Evolutionary conservation across 2,888 invertebrate genomes (phyloP), one percentile per base, ranked within the genome.

Genomic region (Osedax fenrisi): DNA sequence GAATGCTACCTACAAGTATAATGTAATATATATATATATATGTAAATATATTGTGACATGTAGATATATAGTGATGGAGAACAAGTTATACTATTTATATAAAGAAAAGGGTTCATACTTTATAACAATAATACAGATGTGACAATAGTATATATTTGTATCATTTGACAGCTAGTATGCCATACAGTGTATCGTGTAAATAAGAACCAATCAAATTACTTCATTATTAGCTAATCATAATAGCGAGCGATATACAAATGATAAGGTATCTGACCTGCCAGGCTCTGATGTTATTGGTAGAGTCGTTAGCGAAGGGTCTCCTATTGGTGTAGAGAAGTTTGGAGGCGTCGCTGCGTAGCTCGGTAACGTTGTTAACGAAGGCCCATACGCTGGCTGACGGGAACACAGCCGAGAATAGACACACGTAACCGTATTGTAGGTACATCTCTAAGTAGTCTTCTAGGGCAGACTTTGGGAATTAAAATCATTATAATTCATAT

Each of bases 381-480:
- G 90, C 90, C 86, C 89, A 90, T 77, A 90, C 86, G 0, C 90
- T 89, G 0, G 90, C 90, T 79, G 90, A 86, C 0, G 91, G 90
- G 79, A 90, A 90, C 3, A 90, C 90, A 0, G 90, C 89, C 2
- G 90, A 90, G 83, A 91, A 91, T 22, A 91, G 85, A 77, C 90
- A 89, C 2, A 90, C 90, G 83, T 90, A 90, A 68, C 91, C 90
- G 81, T 90, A 90, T 84, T 91, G 91, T 71, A 90, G 88, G 83
- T 89, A 90, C 84, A 91, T 87, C 84, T 90, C 90, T 79, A 90
- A 84, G 82, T 90, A 90, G 81, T 91, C 91, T 82, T 90, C 90
- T 81, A 89, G 89, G 0, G 90, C 90, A 76, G 89, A 90, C 86
- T 88, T 82, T 10, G 69, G 21, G 5, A 64, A 13, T 13, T 17